Percentiles rank a stretch among this genome's conserved stretches.
Evolutionary conservation across 2,797 vertebrate genomes (phyloP).

Genomic region (Neosilurus mollespiculum): DNA sequence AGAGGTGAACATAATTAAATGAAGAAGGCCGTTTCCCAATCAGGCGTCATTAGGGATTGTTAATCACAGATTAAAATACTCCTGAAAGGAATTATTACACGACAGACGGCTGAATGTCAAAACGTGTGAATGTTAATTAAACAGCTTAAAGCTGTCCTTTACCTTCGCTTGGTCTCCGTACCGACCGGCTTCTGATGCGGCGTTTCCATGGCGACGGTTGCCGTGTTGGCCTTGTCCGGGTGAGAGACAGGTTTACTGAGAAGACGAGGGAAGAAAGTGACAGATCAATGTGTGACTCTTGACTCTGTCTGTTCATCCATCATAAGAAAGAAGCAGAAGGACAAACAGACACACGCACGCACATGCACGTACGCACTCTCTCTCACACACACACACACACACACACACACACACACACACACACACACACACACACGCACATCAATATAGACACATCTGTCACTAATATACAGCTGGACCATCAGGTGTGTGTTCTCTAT

Average conservation of each 20-base stretch:
- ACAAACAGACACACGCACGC: not conserved
- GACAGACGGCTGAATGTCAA: conserved; percentile 16
- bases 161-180: conserved; percentile 68
- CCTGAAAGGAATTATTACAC: not conserved
- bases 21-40: not conserved
- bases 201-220: conserved; percentile 62
- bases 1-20: not conserved
- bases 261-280: conserved; percentile 7
- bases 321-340: not conserved
- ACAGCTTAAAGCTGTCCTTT: conserved; percentile 43
- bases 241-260: conserved; percentile 46
- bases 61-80: not conserved
- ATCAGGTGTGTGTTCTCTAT: not conserved
- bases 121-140: conserved; percentile 11
- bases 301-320: conserved; percentile 18
- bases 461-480: not conserved
- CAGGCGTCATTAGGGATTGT: not conserved
- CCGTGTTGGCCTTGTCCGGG: conserved; percentile 52
- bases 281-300: conserved; percentile 1
- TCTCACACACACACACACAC: not conserved
- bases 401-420: not conserved
- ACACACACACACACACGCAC: not conserved
- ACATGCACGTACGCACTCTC: not conserved
- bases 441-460: not conserved
- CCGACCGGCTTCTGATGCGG: conserved; percentile 64